Base-by-base conservation (phyloP, 2,888 invertebrate genomes). In the Antitype chi region DNA sequence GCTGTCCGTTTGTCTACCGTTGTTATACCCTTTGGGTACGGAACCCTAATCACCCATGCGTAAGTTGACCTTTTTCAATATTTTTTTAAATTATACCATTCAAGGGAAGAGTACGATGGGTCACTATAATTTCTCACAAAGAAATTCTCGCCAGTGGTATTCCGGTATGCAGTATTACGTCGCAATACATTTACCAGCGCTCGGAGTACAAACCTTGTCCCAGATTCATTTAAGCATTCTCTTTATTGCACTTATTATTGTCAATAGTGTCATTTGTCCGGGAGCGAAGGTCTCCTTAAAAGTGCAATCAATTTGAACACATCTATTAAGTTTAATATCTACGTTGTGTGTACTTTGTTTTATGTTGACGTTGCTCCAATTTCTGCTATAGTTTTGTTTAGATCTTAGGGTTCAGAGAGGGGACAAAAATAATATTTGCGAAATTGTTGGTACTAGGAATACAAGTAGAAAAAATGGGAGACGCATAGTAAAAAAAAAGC, bases 121-220 rank as follows among this genome's bases (percentile, higher is more conserved):
- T 78, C 66, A 67, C 15, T 8, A 55, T 55, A 43, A 70, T 53
- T 62, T 57, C 43, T 4, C 62, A 23, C 69, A 66, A 81, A 71
- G 64, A 69, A 71, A 74, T 85, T 77, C 69, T 8, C 59, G 32
- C 25, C 6, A 52, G 6, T 49, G 17, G 23, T 70, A 76, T 74
- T 74, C 64, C 32, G 67, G 82, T 32, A 69, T 69, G 59, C 70
- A 74, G 23, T 71, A 76, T 71, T 53, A 25, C 71, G 47, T 69
- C 68, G 43, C 72, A 53, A 38, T 64, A 57, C 67, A 78, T 85
- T 76, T 69, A 72, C 52, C 70, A 70, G 70, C 55, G 81, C 76
- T 80, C 84, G 74, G 80, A 83, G 74, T 80, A 70, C 84, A 78
- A 86, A 86, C 87, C 89, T 89, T 89, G 87, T 84, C 63, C 87